phyloP scores from a whole-genome alignment of 1,140 invertebrate species.

The Nebria ingens region DNA sequence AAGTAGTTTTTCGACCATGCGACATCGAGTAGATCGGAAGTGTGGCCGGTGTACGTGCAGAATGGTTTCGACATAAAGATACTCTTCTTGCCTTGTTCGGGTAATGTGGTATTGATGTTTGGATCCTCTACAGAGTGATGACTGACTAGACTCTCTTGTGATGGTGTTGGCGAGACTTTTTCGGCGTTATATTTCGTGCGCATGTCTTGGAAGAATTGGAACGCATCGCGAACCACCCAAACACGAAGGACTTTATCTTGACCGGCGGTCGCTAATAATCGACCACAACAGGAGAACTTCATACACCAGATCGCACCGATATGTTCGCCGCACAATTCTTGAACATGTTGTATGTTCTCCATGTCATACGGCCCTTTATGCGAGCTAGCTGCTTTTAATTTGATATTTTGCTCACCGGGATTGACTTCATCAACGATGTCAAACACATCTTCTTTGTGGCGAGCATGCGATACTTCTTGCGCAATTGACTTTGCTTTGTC shows the following conservation, averaged over 20 bases:
- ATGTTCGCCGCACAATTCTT: constrained; percentile 49
- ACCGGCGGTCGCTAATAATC: constrained; percentile 87
- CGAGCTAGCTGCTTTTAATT: constrained; percentile 85
- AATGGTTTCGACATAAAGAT: constrained; percentile 86
- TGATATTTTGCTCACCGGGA: constrained; percentile 73
- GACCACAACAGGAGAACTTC: constrained; percentile 93
- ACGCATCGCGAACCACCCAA: constrained; percentile 85
- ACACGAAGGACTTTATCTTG: constrained; percentile 88
- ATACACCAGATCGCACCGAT: constrained; percentile 94
- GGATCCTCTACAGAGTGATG: constrained; percentile 60
- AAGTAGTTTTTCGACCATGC: constrained; percentile 99
- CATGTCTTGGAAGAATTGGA: constrained; percentile 87
- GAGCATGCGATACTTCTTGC: constrained; percentile 71
- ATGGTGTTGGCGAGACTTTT: constrained; percentile 79
- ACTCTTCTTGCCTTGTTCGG: constrained; percentile 49
- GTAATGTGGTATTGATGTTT: constrained; percentile 40
- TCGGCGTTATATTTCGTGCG: constrained; percentile 86
- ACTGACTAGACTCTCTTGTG: constrained; percentile 75
- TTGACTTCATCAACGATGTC: constrained; percentile 75
- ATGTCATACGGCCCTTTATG: constrained; percentile 96
- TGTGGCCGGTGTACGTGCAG: constrained; percentile 88
- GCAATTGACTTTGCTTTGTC: constrained; percentile 84
- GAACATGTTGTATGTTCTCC: constrained; percentile 56
- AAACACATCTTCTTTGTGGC: constrained; percentile 75
- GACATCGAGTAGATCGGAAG: constrained; percentile 91